Evolutionary conservation across 2,113 vertebrate species (phyloP).

Genomic region (Pyxicephalus adspersus): DNA sequence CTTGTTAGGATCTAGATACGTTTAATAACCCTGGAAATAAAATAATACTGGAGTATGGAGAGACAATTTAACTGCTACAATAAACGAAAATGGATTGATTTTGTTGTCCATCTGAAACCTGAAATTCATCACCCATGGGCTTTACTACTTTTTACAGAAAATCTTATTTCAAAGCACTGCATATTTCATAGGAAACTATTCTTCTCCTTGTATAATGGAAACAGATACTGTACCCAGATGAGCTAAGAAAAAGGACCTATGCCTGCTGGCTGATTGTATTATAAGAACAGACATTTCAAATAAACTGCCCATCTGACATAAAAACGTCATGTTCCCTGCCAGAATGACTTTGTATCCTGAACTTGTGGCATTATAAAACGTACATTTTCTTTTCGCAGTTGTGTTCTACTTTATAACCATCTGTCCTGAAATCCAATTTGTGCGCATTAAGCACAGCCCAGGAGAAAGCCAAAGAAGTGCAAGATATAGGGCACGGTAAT

Average conservation of each 20-base stretch:
- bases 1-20: no score
- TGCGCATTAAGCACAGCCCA: neutral
- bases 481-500: neutral
- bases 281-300: neutral
- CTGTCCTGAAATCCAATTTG: conserved; percentile 32
- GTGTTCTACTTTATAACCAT: conserved; percentile 9
- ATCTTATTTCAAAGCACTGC: neutral
- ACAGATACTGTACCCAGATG: neutral
- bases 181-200: neutral
- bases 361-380: neutral
- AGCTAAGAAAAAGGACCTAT: neutral
- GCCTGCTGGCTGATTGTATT: neutral
- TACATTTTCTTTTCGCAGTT: neutral
- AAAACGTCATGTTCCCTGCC: neutral
- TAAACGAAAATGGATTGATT: conserved; percentile 2
- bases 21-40: neutral
- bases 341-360: conserved; percentile 1
- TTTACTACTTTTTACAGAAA: neutral
- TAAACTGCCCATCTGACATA: neutral
- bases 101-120: neutral
- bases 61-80: neutral
- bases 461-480: neutral
- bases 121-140: neutral
- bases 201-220: neutral
- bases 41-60: neutral